Evolutionary conservation across 2,888 invertebrate species (phyloP).

Genomic region (Rugalucina vietnamica): DNA sequence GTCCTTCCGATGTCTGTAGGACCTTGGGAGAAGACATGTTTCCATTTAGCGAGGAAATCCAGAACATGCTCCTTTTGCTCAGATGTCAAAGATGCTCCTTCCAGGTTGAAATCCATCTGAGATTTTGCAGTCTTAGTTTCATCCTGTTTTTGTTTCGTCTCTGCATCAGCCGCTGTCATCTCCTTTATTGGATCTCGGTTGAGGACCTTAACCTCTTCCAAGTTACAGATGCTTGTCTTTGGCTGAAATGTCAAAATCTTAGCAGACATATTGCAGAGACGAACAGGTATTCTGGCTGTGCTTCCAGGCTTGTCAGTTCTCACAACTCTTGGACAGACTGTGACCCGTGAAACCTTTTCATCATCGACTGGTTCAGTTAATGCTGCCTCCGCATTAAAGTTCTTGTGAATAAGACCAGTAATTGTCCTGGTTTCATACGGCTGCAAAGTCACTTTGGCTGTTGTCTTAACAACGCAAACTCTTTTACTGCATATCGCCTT

Average conservation of each 20-base stretch:
- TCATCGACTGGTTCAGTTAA: neutral
- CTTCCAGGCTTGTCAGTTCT: slow-evolving; percentile 15
- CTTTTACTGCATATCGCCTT: neutral
- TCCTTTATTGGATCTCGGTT: too few relatives aligned
- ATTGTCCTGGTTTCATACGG: slow-evolving; percentile 22
- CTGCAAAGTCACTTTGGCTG: neutral
- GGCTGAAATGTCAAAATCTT: slow-evolving; percentile 14
- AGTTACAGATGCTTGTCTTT: neutral
- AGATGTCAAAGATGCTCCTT: too few relatives aligned
- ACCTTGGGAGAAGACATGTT: too few relatives aligned
- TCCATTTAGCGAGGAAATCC: too few relatives aligned
- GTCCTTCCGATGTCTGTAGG: too few relatives aligned
- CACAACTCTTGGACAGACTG: slow-evolving; percentile 21
- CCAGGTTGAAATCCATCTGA: too few relatives aligned
- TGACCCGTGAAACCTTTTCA: neutral
- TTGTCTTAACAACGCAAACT: slow-evolving; percentile 19
- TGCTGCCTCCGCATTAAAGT: neutral
- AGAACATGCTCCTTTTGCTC: too few relatives aligned
- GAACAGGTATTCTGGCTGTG: slow-evolving; percentile 15
- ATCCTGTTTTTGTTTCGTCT: too few relatives aligned
- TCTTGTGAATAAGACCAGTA: slow-evolving; percentile 1
- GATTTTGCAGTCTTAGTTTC: too few relatives aligned
- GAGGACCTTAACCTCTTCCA: slow-evolving; percentile 19
- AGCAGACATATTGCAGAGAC: slow-evolving; percentile 15
- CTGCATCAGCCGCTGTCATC: too few relatives aligned